Conservation (phyloP, 2,797 vertebrate species). For the Ateles fusciceps region DNA sequence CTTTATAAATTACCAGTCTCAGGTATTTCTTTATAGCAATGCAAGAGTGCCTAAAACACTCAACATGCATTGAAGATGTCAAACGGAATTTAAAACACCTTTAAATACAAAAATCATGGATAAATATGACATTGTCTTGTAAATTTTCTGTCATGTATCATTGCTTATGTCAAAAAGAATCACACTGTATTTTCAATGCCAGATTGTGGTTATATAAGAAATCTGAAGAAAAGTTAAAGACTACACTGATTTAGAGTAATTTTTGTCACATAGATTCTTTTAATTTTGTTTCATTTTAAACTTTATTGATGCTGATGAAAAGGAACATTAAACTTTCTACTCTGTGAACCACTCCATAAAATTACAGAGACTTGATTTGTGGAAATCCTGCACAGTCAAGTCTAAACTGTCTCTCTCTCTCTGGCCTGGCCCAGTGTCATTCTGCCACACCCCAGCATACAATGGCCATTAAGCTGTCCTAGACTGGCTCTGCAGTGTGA, state of each 20-base stretch:
- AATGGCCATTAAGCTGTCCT: neutral
- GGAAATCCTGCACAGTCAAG: neutral
- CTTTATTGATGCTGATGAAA: neutral
- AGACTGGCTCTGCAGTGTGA: neutral
- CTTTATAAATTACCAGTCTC: neutral
- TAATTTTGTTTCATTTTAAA: neutral
- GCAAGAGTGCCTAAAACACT: neutral
- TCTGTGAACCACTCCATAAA: neutral
- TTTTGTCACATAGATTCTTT: neutral
- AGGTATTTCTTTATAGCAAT: neutral
- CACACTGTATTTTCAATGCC: neutral
- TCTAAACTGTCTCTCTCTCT: neutral
- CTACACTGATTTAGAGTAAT: neutral
- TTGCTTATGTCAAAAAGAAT: neutral
- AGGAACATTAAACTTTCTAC: neutral
- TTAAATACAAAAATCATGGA: neutral
- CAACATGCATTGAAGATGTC: neutral
- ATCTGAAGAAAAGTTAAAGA: neutral
- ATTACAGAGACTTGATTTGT: neutral
- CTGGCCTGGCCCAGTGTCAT: neutral
- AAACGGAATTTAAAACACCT: neutral
- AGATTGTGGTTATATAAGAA: neutral
- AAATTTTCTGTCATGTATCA: neutral
- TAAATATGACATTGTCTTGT: neutral
- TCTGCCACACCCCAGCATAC: neutral